A percentile compares a stretch with the other conserved stretches of the same genome.
Conservation (phyloP, 2,797 vertebrate genomes). For the Psittacula echo region DNA sequence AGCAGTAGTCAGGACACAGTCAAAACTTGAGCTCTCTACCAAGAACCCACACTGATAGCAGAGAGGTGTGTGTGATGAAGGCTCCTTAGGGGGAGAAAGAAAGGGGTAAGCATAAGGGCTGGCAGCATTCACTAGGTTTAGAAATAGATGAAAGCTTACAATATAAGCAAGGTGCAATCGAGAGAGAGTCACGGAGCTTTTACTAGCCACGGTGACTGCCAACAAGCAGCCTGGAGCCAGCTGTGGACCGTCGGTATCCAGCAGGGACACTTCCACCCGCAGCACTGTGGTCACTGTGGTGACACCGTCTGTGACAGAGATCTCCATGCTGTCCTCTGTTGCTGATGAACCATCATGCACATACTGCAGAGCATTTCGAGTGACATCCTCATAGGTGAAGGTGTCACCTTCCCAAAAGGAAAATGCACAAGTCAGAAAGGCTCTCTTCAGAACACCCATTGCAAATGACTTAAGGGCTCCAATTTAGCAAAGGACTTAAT, state of each 20-base stretch:
- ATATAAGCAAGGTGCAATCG: slow-evolving; percentile 87
- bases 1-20: neutral
- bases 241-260: slow-evolving; percentile 74
- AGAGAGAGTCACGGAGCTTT: slow-evolving; percentile 84
- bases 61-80: neutral
- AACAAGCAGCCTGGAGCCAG: slow-evolving; percentile 80
- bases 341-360: slow-evolving; percentile 83
- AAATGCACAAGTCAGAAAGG: neutral
- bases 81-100: neutral
- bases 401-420: slow-evolving; percentile 83
- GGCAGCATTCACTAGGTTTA: neutral
- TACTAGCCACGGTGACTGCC: slow-evolving; percentile 84
- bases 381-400: slow-evolving; percentile 90
- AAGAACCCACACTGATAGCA: neutral
- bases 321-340: slow-evolving; percentile 86
- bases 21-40: neutral
- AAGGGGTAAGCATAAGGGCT: neutral
- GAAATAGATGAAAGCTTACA: slow-evolving; percentile 75
- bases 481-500: neutral
- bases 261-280: slow-evolving; percentile 82
- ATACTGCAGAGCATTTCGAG: slow-evolving; percentile 86
- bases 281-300: slow-evolving; percentile 81
- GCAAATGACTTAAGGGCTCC: neutral
- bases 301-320: slow-evolving; percentile 90
- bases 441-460: neutral